Base-by-base conservation (phyloP, 1,140 invertebrate species). In the Pseudomyrmex dendroicus region DNA sequence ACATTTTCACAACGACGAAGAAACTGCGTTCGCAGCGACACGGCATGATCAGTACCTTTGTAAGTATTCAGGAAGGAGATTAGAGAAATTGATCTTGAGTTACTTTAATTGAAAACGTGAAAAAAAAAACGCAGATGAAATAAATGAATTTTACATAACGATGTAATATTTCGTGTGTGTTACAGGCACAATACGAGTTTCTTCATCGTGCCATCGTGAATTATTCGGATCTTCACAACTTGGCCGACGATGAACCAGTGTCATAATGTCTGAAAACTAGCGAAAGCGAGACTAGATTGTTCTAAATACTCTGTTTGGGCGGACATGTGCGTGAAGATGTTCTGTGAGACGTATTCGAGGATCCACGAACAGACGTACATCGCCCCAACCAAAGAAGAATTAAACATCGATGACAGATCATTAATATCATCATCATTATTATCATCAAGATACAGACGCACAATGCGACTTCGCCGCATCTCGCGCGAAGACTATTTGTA, bases 121-220 rank as follows among this genome's bases (percentile, higher is more conserved):
- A 25, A 35, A 35, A 35, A 35, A 35, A 35, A 35, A 35, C 35
- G 35, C 5, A 35, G 35, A 35, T 35, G 35, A 35, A 70, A 1
- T 20, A 46, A 73, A 59, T 46, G 2, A 22, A 25, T 63, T 74
- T 63, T 63, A 10, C 44, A 0, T 56, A 52, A 56, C 12, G n/a
- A 22, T 66, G 35, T 59, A 56, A n/a, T 80, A 15, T 35, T 13
- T 72, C 17, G 15, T 86, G 9, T n/a, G 7, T 73, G 57, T 96
- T 96, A 17, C 95, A 98, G 97, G 96, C 97, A 91, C 97, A 98
- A 94, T 98, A 98, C 93, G 97, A 98, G 95, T 98, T 98, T 95
- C 95, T 98, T 89, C 97, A 98, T 95, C 96, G 97, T 94, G 97
- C 97, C 92, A 97, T 98, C 92, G 95, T 98, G 76, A 98, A 98